A percentile compares a stretch with the other conserved stretches of the same genome.
Evolutionary conservation across 2,797 vertebrate genomes (phyloP).

Genomic region (Botia almorhae): DNA sequence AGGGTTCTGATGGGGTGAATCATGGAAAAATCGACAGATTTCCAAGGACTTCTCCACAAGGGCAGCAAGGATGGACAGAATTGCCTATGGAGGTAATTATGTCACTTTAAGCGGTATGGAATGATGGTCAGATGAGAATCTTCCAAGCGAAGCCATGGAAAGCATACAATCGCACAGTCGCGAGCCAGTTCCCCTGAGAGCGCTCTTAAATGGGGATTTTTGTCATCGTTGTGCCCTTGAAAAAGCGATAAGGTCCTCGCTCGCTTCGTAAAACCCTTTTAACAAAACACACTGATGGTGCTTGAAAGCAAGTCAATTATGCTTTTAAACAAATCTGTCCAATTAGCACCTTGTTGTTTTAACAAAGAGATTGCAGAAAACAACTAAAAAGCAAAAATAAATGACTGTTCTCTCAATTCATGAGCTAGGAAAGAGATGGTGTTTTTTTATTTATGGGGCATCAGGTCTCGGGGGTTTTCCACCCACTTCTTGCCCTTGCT

Average conservation of each 20-base stretch:
- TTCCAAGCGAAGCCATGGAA: conserved; percentile 21
- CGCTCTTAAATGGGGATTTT: conserved; percentile 22
- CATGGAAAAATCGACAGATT: not conserved
- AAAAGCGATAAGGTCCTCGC: not conserved
- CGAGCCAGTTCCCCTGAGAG: conserved; percentile 12
- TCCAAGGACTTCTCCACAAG: conserved; percentile 25
- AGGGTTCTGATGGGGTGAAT: not conserved
- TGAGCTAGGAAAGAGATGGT: not conserved
- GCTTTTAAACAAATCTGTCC: conserved; percentile 41
- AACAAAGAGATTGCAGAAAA: conserved; percentile 6
- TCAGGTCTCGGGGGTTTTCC: conserved; percentile 9
- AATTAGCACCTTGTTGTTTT: conserved; percentile 29
- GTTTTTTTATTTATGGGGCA: not conserved
- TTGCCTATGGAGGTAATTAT: conserved; percentile 27
- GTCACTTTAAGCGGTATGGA: conserved; percentile 16
- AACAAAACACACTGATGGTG: conserved; percentile 26
- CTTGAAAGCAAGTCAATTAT: conserved; percentile 40
- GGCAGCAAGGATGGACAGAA: conserved; percentile 18
- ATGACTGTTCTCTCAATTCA: conserved; percentile 1
- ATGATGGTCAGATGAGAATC: conserved; percentile 32
- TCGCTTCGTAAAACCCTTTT: conserved; percentile 1
- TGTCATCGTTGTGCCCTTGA: conserved; percentile 44
- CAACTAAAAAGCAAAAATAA: conserved; percentile 27
- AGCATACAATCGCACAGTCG: not conserved
- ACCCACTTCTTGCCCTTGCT: conserved; percentile 24